These are phyloP conservation scores for Agonopterix subpropinquella DNA, from an alignment of 2,888 invertebrate species.

Conservation along the genomic window DNA sequence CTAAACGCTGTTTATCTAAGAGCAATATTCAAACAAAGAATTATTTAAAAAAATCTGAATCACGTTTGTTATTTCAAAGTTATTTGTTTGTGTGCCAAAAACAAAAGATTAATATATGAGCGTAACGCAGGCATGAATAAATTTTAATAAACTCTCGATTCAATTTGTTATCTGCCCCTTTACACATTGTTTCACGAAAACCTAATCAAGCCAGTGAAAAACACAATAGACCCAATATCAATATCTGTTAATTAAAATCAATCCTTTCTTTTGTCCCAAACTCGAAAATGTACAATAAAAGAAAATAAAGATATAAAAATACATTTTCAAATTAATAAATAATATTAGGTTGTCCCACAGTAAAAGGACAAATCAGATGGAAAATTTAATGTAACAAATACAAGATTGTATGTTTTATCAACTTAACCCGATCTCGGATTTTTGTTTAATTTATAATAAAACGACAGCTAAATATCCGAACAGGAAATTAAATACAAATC, in stretches of 20 bases:
- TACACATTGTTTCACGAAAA: slow-evolving; percentile 61
- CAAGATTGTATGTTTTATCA: not conserved
- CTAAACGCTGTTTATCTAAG: no score
- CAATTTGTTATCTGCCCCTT: slow-evolving; percentile 60
- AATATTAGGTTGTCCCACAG: not conserved
- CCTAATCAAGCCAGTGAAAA: slow-evolving; percentile 58
- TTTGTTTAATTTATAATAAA: slow-evolving; percentile 35
- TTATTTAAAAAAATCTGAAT: no score
- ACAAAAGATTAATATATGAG: slow-evolving; percentile 32
- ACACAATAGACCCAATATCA: slow-evolving; percentile 52
- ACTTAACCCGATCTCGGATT: not conserved
- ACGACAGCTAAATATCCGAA: slow-evolving; percentile 56
- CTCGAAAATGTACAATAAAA: slow-evolving; percentile 21
- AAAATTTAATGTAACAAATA: not conserved
- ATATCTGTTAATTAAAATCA: slow-evolving; percentile 69
- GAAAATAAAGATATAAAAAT: slow-evolving; percentile 9
- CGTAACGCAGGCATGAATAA: slow-evolving; percentile 34
- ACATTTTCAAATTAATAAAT: not conserved
- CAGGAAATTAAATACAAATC: slow-evolving; percentile 62
- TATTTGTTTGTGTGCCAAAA: slow-evolving; percentile 1
- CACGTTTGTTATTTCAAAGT: no score
- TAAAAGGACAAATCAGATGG: not conserved
- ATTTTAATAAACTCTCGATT: slow-evolving; percentile 50
- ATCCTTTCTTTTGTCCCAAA: slow-evolving; percentile 44
- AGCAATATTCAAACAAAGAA: no score